phyloP scores from a whole-genome alignment of 2,888 invertebrate species.

The Lepetodrilus schrolli region DNA sequence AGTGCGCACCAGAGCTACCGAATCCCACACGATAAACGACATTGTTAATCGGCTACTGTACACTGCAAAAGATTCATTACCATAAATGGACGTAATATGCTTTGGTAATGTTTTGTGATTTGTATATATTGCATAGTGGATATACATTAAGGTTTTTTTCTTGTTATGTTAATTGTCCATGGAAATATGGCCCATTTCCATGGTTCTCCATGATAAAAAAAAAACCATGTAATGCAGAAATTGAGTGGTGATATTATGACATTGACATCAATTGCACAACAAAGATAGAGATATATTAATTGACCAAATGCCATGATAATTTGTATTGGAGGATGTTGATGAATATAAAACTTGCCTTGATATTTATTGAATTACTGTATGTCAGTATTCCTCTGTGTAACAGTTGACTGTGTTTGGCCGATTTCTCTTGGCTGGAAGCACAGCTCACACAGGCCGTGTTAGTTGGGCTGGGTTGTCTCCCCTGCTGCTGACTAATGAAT shows the following conservation, averaged over 20 bases:
- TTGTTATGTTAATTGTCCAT: not conserved
- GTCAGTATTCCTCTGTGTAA: too few relatives aligned
- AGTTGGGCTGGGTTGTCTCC: constrained; percentile 6
- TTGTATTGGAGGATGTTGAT: not conserved
- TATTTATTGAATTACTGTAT: too few relatives aligned
- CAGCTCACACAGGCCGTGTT: not conserved
- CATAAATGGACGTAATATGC: not conserved
- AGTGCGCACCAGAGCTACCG: too few relatives aligned
- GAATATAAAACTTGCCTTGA: not conserved
- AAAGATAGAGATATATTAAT: too few relatives aligned
- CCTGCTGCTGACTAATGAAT: not conserved
- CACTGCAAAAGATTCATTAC: not conserved
- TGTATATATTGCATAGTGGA: constrained; percentile 1
- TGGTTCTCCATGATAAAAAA: not conserved
- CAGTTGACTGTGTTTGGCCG: not conserved
- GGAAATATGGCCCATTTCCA: constrained; percentile 26
- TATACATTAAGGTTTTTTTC: not conserved
- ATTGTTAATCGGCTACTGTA: not conserved
- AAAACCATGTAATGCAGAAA: not conserved
- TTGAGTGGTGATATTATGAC: too few relatives aligned
- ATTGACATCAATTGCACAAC: too few relatives aligned
- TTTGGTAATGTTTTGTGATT: not conserved
- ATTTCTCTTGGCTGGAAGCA: too few relatives aligned
- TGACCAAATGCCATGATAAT: too few relatives aligned
- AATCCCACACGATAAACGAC: too few relatives aligned